phyloP scores from a whole-genome alignment of 1,140 invertebrate species.

The Saccostrea cuccullata region DNA sequence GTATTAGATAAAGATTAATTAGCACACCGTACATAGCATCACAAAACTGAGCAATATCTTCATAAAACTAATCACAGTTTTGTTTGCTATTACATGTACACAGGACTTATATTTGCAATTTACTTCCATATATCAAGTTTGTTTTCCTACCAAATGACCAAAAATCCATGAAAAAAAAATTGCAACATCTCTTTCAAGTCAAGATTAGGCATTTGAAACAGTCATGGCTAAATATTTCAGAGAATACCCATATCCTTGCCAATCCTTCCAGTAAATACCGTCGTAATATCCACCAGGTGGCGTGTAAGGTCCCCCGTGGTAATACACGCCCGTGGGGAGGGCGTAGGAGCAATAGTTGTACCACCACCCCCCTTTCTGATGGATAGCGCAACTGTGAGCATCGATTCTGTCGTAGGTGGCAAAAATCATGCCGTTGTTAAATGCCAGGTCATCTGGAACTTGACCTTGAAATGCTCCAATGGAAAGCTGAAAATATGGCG shows the following conservation, averaged over 20 bases:
- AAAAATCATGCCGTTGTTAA: constrained; percentile 62
- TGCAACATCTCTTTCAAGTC: neutral
- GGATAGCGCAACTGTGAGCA: constrained; percentile 58
- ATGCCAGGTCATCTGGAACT: constrained; percentile 62
- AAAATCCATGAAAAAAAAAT: no score
- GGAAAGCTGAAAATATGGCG: constrained; percentile 43
- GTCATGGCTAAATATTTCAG: constrained; percentile 66
- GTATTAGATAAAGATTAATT: no score
- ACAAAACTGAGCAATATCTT: no score
- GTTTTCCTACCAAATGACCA: no score
- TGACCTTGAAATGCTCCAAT: constrained; percentile 47
- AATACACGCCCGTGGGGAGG: constrained; percentile 69
- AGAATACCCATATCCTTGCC: constrained; percentile 68
- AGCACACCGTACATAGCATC: no score
- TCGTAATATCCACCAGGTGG: constrained; percentile 64
- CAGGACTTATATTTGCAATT: no score
- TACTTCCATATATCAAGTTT: no score
- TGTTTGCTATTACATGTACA: no score
- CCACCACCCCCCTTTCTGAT: constrained; percentile 70
- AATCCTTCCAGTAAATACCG: constrained; percentile 72
- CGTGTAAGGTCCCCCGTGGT: constrained; percentile 65
- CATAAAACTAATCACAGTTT: no score
- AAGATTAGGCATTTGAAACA: constrained; percentile 46
- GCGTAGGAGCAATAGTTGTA: constrained; percentile 72
- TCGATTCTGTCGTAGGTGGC: constrained; percentile 62